These are phyloP conservation scores for Spodoptera frugiperda DNA, from an alignment of 1,140 invertebrate species.

Conservation along the genomic window DNA sequence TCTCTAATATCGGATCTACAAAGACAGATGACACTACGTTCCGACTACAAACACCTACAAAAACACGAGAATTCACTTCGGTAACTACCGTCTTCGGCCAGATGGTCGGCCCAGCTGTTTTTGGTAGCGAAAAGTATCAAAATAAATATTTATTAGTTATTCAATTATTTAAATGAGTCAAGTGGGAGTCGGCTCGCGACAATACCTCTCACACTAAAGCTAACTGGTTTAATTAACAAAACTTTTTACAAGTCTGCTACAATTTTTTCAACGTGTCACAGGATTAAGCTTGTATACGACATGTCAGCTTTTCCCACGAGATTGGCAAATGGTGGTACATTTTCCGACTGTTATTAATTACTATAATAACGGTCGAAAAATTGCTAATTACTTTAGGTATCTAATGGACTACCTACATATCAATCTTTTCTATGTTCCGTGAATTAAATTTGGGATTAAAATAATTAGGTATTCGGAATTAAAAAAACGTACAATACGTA, in stretches of 20 bases:
- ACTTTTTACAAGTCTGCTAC: conserved; percentile 9
- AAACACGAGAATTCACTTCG: neutral
- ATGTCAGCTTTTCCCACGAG: neutral
- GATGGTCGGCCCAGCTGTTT: conserved; percentile 28
- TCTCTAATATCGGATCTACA: no score
- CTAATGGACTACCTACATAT: no score
- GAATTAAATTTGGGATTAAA: no score
- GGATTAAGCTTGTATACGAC: no score
- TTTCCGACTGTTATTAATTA: no score
- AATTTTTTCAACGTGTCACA: neutral
- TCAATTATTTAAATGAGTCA: conserved; percentile 40
- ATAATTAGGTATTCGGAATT: no score
- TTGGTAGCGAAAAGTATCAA: conserved; percentile 33
- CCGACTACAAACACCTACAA: no score
- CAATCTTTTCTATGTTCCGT: no score
- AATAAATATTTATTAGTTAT: conserved; percentile 38
- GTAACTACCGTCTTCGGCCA: conserved; percentile 3
- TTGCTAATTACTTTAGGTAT: no score
- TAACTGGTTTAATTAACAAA: conserved; percentile 20
- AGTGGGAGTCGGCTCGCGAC: conserved; percentile 33
- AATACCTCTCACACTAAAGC: neutral
- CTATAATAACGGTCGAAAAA: no score
- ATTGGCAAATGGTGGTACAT: neutral
- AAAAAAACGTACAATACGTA: no score
- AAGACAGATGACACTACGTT: no score